A percentile compares a stretch with the other conserved stretches of the same genome.
These are phyloP conservation scores for Butastur rufipennis DNA, from an alignment of 2,113 vertebrate species.

Conservation along the genomic window DNA sequence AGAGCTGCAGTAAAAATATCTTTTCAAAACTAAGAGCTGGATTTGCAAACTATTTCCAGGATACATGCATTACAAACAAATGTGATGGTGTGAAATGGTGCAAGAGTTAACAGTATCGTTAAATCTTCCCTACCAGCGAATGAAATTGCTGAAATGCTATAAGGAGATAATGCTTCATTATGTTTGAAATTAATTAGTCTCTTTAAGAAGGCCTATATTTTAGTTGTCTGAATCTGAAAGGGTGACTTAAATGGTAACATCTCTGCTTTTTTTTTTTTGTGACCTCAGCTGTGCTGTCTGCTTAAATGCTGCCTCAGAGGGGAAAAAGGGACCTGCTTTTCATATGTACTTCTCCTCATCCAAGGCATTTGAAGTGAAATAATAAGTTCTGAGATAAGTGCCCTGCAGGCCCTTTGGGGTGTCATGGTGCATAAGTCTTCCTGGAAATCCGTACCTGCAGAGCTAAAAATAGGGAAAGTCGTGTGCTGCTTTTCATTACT, in stretches of 20 bases:
- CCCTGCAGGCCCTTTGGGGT: background rate
- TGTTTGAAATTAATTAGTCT: background rate
- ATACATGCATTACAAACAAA: fast-evolving
- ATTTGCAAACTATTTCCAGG: background rate
- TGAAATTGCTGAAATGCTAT: background rate
- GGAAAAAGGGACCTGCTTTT: background rate
- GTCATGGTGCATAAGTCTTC: background rate
- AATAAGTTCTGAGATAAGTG: background rate
- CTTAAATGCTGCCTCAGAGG: background rate
- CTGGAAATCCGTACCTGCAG: background rate
- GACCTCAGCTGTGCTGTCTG: background rate
- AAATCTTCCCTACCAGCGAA: background rate
- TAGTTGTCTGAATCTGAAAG: background rate
- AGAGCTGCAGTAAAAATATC: background rate
- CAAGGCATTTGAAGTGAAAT: background rate
- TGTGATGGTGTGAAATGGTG: fast-evolving
- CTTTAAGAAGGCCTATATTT: background rate
- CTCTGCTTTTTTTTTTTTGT: background rate
- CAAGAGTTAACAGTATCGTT: background rate
- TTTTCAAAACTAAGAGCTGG: background rate
- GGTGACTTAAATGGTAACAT: background rate
- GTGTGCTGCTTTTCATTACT: background rate
- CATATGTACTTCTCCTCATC: background rate
- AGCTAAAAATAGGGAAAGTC: background rate
- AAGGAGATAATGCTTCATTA: background rate